Evolutionary conservation across 30 jellyfish, hydroid and myxozoan genomes (phyloP).

Genomic region (Pseudorhiza aurosa): DNA sequence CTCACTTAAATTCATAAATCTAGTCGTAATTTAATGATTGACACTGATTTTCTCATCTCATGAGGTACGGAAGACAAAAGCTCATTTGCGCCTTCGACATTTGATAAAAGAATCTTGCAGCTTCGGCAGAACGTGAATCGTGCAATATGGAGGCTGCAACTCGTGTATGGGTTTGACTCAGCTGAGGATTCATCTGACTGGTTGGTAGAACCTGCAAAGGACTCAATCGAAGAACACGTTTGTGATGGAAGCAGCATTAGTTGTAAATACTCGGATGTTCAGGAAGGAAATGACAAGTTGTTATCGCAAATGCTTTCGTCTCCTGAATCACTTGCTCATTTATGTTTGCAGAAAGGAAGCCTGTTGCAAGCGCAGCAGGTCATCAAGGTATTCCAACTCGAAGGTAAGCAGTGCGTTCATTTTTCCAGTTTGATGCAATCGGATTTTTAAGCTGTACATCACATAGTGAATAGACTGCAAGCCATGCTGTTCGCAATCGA

Average conservation of each 20-base stretch:
- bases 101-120: conserved; percentile 52
- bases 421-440: too few species aligned
- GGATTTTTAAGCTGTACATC: too few species aligned
- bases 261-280: not conserved
- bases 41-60: too few species aligned
- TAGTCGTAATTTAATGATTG: too few species aligned
- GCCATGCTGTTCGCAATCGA: too few species aligned
- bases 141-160: conserved; percentile 89
- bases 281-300: not conserved
- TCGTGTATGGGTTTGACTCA: conserved; percentile 24
- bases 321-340: conserved; percentile 82
- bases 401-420: conserved; percentile 38
- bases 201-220: too few species aligned
- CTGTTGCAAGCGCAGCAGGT: conserved; percentile 91
- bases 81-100: not conserved
- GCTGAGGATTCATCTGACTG: conserved; percentile 3
- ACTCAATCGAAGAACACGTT: not conserved
- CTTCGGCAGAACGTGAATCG: conserved; percentile 61
- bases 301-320: conserved; percentile 79
- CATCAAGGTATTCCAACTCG: conserved; percentile 80
- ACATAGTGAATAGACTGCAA: too few species aligned
- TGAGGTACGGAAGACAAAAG: too few species aligned
- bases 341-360: conserved; percentile 75
- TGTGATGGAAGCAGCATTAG: not conserved
- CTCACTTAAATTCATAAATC: too few species aligned